Evolutionary conservation across 2,888 invertebrate species (phyloP).

Genomic region (Atrina japonica): DNA sequence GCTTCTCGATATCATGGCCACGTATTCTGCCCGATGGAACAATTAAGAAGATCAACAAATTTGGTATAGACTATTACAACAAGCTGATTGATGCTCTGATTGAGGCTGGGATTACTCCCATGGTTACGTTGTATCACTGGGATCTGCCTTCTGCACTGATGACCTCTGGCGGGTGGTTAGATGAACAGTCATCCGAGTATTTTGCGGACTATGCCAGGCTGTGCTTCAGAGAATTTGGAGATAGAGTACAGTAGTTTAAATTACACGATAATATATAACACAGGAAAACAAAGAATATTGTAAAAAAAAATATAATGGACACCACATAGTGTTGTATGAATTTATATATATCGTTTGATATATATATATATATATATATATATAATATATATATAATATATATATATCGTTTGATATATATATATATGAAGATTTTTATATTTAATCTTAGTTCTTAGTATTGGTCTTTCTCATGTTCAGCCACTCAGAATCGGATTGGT

Average conservation of each 20-base stretch:
- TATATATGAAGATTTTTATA: too few relatives aligned
- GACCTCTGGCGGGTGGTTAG: constrained; percentile 79
- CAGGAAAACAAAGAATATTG: too few relatives aligned
- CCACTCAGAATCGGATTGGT: too few relatives aligned
- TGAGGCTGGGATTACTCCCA: constrained; percentile 83
- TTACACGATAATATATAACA: too few relatives aligned
- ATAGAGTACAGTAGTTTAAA: constrained; percentile 76
- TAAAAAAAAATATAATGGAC: too few relatives aligned
- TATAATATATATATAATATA: too few relatives aligned
- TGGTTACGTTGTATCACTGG: constrained; percentile 82
- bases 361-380: too few relatives aligned
- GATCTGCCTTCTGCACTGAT: constrained; percentile 79
- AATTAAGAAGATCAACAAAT: constrained; percentile 82
- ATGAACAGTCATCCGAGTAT: constrained; percentile 67
- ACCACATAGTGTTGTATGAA: too few relatives aligned
- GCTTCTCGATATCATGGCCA: constrained; percentile 86
- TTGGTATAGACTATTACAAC: constrained; percentile 89
- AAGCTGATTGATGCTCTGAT: constrained; percentile 87
- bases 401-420: too few relatives aligned
- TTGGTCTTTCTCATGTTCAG: too few relatives aligned
- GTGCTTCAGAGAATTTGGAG: constrained; percentile 78
- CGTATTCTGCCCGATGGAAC: constrained; percentile 87
- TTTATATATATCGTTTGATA: too few relatives aligned
- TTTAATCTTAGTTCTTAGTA: too few relatives aligned
- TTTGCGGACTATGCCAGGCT: constrained; percentile 79